These are phyloP conservation scores for Monodelphis domestica DNA, from an alignment of 2,797 vertebrate genomes.

Conservation along the genomic window DNA sequence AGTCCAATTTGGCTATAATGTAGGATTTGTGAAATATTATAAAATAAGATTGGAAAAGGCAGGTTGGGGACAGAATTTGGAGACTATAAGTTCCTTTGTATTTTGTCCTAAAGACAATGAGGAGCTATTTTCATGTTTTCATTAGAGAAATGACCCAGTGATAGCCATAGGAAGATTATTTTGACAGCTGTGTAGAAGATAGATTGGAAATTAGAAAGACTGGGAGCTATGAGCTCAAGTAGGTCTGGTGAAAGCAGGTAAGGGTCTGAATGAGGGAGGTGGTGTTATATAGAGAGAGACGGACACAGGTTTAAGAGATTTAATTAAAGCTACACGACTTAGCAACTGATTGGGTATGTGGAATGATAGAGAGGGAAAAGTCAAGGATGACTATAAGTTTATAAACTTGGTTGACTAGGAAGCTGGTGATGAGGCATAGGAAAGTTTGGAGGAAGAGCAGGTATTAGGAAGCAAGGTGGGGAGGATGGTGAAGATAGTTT, in stretches of 20 bases:
- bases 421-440: not conserved
- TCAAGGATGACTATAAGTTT: not conserved
- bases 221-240: not conserved
- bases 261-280: not conserved
- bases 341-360: not conserved
- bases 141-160: too few species aligned
- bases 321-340: not conserved
- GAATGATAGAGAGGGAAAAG: not conserved
- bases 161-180: too few species aligned
- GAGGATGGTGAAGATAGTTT: not conserved
- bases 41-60: too few species aligned
- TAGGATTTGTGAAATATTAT: too few species aligned
- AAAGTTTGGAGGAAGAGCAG: not conserved
- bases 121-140: too few species aligned
- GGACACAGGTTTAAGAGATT: not conserved
- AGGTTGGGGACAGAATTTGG: too few species aligned
- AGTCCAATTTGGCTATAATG: too few species aligned
- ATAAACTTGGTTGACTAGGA: not conserved
- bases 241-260: not conserved
- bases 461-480: not conserved
- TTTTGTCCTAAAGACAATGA: too few species aligned
- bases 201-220: not conserved
- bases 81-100: too few species aligned
- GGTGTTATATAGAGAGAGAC: not conserved
- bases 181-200: too few species aligned